These are phyloP conservation scores for Odontocerum albicorne DNA, from an alignment of 2,888 invertebrate genomes.

Conservation along the genomic window DNA sequence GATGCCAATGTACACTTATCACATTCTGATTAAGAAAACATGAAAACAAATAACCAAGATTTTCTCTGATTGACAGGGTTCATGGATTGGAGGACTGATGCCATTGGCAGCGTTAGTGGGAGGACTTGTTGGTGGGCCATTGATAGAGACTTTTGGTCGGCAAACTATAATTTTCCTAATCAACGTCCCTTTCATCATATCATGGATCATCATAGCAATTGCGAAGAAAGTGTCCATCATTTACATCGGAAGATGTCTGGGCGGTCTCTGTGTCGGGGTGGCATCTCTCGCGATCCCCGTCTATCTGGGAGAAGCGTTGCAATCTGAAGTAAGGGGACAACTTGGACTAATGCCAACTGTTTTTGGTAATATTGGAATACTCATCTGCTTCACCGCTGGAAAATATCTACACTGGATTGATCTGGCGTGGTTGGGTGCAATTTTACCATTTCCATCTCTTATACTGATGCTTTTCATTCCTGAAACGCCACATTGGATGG, in stretches of 20 bases:
- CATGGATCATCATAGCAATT: conserved; percentile 81
- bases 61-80: conserved; percentile 58
- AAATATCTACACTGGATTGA: conserved; percentile 77
- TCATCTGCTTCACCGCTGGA: conserved; percentile 79
- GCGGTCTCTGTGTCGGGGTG: conserved; percentile 86
- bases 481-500: conserved; percentile 91
- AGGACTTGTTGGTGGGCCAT: conserved; percentile 81
- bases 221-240: conserved; percentile 74
- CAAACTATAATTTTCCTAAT: conserved; percentile 77
- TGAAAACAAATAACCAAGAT: too few relatives aligned
- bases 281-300: conserved; percentile 87
- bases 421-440: conserved; percentile 77
- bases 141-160: conserved; percentile 81
- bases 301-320: conserved; percentile 90
- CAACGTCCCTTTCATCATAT: conserved; percentile 76
- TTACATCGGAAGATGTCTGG: conserved; percentile 77
- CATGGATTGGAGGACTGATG: conserved; percentile 89
- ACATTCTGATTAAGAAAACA: too few relatives aligned
- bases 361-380: conserved; percentile 82
- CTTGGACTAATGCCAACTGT: conserved; percentile 86
- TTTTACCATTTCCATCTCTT: conserved; percentile 77
- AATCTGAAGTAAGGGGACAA: conserved; percentile 88
- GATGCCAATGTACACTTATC: too few relatives aligned
- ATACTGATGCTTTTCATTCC: conserved; percentile 81
- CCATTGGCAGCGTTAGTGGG: conserved; percentile 84